phyloP scores from a whole-genome alignment of 1,140 invertebrate genomes.

The Ceratina calcarata region DNA sequence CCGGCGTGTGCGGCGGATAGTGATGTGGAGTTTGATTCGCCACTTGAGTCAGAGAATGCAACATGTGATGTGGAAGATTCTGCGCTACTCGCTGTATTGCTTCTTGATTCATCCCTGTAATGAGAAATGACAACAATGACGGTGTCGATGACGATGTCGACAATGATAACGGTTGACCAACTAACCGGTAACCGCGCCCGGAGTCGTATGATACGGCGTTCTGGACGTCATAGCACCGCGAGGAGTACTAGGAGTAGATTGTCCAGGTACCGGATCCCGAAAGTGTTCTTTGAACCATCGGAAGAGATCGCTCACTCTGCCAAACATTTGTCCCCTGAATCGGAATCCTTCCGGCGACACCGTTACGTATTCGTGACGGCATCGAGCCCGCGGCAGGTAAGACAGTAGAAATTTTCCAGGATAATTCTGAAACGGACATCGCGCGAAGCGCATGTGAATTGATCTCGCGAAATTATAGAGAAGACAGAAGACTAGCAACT shows the following conservation, averaged over 20 bases:
- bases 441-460: no score
- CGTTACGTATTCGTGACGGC: conserved; percentile 94
- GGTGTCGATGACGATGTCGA: not conserved
- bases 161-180: no score
- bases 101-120: conserved; percentile 84
- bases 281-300: conserved; percentile 99
- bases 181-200: conserved; percentile 79
- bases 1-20: conserved; percentile 83
- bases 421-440: conserved; percentile 82
- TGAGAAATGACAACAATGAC: no score
- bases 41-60: conserved; percentile 86
- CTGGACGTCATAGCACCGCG: conserved; percentile 82
- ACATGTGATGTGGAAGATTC: conserved; percentile 87
- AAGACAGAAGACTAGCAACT: no score
- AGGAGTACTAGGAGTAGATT: conserved; percentile 87
- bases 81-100: conserved; percentile 88
- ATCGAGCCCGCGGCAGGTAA: conserved; percentile 92
- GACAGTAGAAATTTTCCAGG: conserved; percentile 98
- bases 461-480: no score
- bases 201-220: conserved; percentile 86
- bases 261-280: conserved; percentile 90
- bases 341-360: conserved; percentile 95
- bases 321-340: conserved; percentile 94
- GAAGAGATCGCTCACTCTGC: conserved; percentile 90
- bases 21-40: conserved; percentile 86